A percentile compares a stretch with the other conserved stretches of the same genome.
Conservation (phyloP, 2,113 vertebrate genomes). For the Misgurnus anguillicaudatus region DNA sequence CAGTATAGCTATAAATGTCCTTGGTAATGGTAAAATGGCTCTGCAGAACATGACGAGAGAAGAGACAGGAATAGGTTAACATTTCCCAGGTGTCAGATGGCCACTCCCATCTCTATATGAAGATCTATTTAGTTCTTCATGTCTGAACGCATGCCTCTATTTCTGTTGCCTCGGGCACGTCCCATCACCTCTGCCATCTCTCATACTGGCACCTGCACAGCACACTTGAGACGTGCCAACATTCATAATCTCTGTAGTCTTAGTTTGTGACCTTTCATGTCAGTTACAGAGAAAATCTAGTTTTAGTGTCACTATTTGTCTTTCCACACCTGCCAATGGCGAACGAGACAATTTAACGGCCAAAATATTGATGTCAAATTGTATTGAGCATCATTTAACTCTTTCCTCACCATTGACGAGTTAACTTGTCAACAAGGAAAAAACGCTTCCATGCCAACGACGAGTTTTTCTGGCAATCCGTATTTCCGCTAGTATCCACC, state of each 20-base stretch:
- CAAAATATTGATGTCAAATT: no score
- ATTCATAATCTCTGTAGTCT: background rate
- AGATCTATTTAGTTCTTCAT: slow-evolving; percentile 4
- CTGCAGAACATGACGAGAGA: no score
- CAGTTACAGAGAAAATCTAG: background rate
- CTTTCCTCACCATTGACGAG: no score
- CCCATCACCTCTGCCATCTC: background rate
- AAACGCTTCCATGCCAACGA: no score
- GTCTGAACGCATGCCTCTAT: slow-evolving; percentile 4
- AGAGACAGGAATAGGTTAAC: background rate
- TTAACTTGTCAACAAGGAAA: no score
- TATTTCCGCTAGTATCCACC: no score
- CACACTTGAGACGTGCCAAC: slow-evolving; percentile 1
- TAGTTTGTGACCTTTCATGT: background rate
- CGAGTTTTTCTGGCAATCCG: no score
- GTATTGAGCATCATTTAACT: no score
- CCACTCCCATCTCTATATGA: background rate
- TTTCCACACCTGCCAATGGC: background rate
- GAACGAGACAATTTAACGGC: no score
- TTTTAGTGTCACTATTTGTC: background rate
- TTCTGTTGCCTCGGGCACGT: background rate
- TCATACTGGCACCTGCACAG: background rate
- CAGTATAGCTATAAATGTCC: no score
- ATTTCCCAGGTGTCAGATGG: background rate
- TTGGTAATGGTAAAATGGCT: no score